A percentile compares a stretch with the other conserved stretches of the same genome.
Conservation (phyloP, 2,888 invertebrate species). For the Cosmia pyralina region DNA sequence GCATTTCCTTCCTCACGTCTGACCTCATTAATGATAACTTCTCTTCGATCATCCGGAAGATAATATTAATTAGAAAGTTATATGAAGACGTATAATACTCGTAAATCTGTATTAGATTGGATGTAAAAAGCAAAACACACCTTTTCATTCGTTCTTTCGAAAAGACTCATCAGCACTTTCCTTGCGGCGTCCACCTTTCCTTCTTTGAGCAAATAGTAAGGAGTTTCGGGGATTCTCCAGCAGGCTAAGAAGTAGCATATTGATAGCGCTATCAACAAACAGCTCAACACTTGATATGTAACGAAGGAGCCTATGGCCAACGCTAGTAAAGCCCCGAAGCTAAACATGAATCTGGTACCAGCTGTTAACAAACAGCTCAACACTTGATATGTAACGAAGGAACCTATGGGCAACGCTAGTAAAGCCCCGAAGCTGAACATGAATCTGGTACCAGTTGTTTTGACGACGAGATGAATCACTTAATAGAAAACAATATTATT, state of each 20-base stretch:
- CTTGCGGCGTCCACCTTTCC: constrained; percentile 82
- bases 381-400: too few species aligned
- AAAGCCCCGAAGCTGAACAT: too few species aligned
- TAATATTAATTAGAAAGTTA: not conserved
- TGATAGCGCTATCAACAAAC: constrained; percentile 72
- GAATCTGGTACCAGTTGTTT: too few species aligned
- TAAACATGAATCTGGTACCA: constrained; percentile 76
- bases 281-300: constrained; percentile 39
- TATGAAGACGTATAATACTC: too few species aligned
- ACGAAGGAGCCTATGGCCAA: constrained; percentile 80
- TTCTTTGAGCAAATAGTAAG: constrained; percentile 89
- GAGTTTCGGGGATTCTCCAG: constrained; percentile 90
- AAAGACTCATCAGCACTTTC: constrained; percentile 70
- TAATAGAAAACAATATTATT: too few species aligned
- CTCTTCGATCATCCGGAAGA: constrained; percentile 75
- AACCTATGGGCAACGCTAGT: too few species aligned
- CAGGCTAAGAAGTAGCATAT: constrained; percentile 83
- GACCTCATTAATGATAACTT: constrained; percentile 76
- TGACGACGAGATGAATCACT: too few species aligned
- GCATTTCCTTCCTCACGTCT: constrained; percentile 86
- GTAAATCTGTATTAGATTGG: not conserved
- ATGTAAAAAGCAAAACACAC: constrained; percentile 14
- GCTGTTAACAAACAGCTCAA: too few species aligned
- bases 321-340: constrained; percentile 78
- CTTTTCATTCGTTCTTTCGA: constrained; percentile 42